phyloP scores from a whole-genome alignment of 2,888 invertebrate genomes.

The Selenia dentaria region DNA sequence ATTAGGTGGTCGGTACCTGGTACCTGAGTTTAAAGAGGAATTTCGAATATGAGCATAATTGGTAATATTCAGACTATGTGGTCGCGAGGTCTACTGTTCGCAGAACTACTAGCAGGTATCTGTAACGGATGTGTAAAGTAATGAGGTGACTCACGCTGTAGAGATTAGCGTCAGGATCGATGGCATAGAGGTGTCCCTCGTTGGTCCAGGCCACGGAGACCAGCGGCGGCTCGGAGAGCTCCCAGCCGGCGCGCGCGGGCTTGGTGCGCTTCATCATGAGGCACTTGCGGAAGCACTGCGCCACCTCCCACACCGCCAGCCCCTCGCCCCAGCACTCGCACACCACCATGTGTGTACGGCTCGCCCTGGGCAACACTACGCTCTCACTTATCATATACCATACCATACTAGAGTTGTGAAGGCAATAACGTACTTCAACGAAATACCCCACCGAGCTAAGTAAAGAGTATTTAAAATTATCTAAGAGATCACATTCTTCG shows the following conservation, averaged over 20 bases:
- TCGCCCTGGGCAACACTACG: slow-evolving; percentile 49
- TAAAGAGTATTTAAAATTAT: too few relatives aligned
- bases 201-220: slow-evolving; percentile 63
- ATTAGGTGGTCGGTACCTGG: too few relatives aligned
- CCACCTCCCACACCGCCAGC: slow-evolving; percentile 75
- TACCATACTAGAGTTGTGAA: too few relatives aligned
- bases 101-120: too few relatives aligned
- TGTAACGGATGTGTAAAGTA: neutral
- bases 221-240: slow-evolving; percentile 52
- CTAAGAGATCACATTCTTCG: too few relatives aligned
- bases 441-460: too few relatives aligned
- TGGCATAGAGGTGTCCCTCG: slow-evolving; percentile 70
- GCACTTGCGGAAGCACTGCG: slow-evolving; percentile 67
- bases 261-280: slow-evolving; percentile 62
- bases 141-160: slow-evolving; percentile 56
- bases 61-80: too few relatives aligned
- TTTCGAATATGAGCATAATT: too few relatives aligned
- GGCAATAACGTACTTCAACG: too few relatives aligned
- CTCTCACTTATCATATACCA: too few relatives aligned
- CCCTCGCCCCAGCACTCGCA: slow-evolving; percentile 74
- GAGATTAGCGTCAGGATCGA: slow-evolving; percentile 59
- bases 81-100: too few relatives aligned
- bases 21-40: too few relatives aligned
- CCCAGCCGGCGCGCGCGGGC: slow-evolving; percentile 57
- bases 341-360: slow-evolving; percentile 64